Evolutionary conservation across 1,140 invertebrate species (phyloP).

Genomic region (Aphelenchoides fujianensis): DNA sequence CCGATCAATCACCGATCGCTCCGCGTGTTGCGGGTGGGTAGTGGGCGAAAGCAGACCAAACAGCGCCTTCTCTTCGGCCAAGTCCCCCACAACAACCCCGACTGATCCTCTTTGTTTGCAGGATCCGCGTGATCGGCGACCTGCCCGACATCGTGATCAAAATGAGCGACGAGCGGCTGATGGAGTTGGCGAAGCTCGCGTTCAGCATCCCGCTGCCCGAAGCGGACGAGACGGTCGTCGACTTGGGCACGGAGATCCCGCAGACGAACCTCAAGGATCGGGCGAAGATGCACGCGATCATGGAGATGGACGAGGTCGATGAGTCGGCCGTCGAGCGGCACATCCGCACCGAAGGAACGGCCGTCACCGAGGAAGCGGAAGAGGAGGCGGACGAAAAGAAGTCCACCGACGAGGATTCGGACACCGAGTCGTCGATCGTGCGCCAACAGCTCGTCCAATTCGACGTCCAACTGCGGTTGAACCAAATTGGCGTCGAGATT

Average conservation of each 20-base stretch:
- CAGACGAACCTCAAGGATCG: slow-evolving; percentile 45
- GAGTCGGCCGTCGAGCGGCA: slow-evolving; percentile 31
- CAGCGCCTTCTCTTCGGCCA: too few species aligned
- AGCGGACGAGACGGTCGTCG: slow-evolving; percentile 32
- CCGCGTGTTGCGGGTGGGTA: too few species aligned
- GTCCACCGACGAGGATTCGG: slow-evolving; percentile 11
- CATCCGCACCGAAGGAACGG: slow-evolving; percentile 23
- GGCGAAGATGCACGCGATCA: slow-evolving; percentile 63
- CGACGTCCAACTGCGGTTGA: slow-evolving; percentile 51
- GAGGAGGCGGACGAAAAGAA: slow-evolving; percentile 36
- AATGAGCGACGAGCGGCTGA: slow-evolving; percentile 66
- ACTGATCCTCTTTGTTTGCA: slow-evolving; percentile 33
- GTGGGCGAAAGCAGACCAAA: too few species aligned
- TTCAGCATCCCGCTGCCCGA: slow-evolving; percentile 71
- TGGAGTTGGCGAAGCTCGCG: slow-evolving; percentile 65
- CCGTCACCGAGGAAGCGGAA: slow-evolving; percentile 23
- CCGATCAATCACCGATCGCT: too few species aligned
- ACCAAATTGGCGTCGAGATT: slow-evolving; percentile 50
- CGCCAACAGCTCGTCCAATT: slow-evolving; percentile 54
- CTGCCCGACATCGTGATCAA: slow-evolving; percentile 64
- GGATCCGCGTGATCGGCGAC: slow-evolving; percentile 62
- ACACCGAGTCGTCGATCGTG: slow-evolving; percentile 18
- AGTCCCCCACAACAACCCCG: too few species aligned
- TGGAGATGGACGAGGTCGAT: slow-evolving; percentile 58
- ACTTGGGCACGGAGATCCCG: slow-evolving; percentile 31